Base-by-base conservation (phyloP, 1,140 invertebrate species). In the Dreissena polymorpha region DNA sequence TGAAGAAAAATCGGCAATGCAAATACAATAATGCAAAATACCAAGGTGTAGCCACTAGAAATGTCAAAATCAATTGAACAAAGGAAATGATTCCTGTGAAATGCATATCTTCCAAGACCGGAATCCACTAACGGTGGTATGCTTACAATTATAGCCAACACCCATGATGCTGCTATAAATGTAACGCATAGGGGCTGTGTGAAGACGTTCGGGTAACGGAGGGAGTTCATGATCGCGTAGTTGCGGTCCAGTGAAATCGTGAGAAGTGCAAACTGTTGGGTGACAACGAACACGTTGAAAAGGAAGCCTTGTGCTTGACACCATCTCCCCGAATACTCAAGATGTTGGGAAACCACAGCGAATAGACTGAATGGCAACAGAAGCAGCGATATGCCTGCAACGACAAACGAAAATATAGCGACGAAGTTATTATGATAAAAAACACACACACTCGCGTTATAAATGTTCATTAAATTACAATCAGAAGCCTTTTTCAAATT, bases 141-240 rank as follows among this genome's bases (percentile, higher is more conserved):
- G 10, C 84, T 84, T 12, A 90, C n/a, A 5, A 84, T 23, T 16
- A 88, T 55, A 18, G 87, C 86, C 0, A 87, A 13, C 53, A 84
- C 25, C 88, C 88, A 90, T 1, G 85, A 78, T 6, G 73, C 18
- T 0, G 60, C 83, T 10, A 90, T 86, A 16, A 89, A n/a, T 13
- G 81, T 60, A 68, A 85, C 72, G 65, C 86, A 84, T 27, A 86
- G 85, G 12, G 75, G 83, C 53, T 86, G 87, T 23, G 89, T 89
- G 75, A 90, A 90, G 8, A 90, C 84, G 73, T 87, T 87, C 55
- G 87, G 88, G 81, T 90, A 90, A 53, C 89, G 84, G 2, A 90
- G 80, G 2, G 89, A 88, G 84, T 89, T 87, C 29, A 87, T 86
- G 25, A 90, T 90, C 39, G 88, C 87, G 84, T 88, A 90, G 78